These are phyloP conservation scores for Nothocercus nigrocapillus DNA, from an alignment of 2,113 vertebrate species.

Conservation along the genomic window DNA sequence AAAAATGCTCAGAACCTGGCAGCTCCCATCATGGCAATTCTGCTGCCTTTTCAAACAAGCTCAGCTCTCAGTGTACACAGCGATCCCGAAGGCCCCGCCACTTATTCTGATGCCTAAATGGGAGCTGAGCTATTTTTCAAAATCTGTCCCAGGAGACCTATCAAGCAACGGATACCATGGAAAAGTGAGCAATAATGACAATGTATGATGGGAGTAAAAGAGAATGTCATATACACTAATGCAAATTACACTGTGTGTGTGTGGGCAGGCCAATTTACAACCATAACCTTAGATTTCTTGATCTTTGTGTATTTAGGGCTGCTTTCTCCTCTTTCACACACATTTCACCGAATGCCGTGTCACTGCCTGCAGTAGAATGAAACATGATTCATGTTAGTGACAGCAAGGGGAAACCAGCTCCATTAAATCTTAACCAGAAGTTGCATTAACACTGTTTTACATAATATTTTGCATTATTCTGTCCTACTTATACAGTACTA, in stretches of 20 bases:
- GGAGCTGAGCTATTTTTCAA: conserved; percentile 57
- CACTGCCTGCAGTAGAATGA: conserved; percentile 40
- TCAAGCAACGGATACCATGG: conserved; percentile 59
- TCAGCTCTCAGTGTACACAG: conserved; percentile 18
- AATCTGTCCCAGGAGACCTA: conserved; percentile 47
- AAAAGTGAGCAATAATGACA: conserved; percentile 65
- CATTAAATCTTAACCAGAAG: conserved; percentile 43
- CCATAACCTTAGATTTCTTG: conserved; percentile 42
- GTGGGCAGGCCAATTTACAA: conserved; percentile 55
- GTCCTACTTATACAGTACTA: conserved; percentile 29
- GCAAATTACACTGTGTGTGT: conserved; percentile 29
- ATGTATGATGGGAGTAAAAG: conserved; percentile 49
- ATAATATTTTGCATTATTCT: conserved; percentile 57
- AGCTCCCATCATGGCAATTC: conserved; percentile 22
- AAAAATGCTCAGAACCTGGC: not conserved
- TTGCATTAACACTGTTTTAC: conserved; percentile 52
- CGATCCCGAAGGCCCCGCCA: not conserved
- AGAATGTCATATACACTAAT: conserved; percentile 58
- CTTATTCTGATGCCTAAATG: conserved; percentile 37
- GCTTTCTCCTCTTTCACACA: not conserved
- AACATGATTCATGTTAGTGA: conserved; percentile 42
- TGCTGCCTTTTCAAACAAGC: conserved; percentile 45
- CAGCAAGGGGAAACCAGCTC: conserved; percentile 47
- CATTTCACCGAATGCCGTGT: not conserved
- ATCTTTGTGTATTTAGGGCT: conserved; percentile 26